Evolutionary conservation across 2,888 invertebrate species (phyloP), one percentile per base, ranked within the genome.

Genomic region (Byasa hedistus): DNA sequence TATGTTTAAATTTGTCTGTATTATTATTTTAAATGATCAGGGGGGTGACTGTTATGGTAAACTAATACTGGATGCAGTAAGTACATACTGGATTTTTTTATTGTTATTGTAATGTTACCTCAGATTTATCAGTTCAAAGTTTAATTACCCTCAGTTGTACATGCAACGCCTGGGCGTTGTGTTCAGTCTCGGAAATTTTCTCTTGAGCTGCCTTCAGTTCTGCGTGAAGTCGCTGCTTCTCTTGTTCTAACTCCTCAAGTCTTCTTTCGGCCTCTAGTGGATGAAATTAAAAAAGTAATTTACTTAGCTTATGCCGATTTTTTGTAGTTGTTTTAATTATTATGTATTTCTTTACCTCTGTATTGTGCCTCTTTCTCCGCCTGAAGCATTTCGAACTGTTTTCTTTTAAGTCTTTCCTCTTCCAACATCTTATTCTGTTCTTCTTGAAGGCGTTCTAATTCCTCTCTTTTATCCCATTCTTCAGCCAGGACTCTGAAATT

Each of bases 401-500:
- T 93, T 61, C 96, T 89, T 81, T 96, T 96, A 67, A 94, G 90
- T 72, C 95, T 92, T 83, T 97, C 97, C 76, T 94, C 93, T 79
- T 95, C 95, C 66, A 97, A 80, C 77, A 96, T 91, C 77, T 93
- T 86, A 71, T 93, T 93, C 77, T 96, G 96, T 82, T 96, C 96
- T 76, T 94, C 94, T 83, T 96, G 96, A n/a, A 96, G 86, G 72
- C 93, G 91, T 84, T 97, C 96, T 71, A 97, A 81, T 81, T 96
- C 96, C 79, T 96, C 96, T 71, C 96, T 86, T 78, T 94, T 95
- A 75, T 96, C 96, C 96, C 96, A 96, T 89, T 97, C 97, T 86
- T 97, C 96, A 61, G 95, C 94, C 72, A 96, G 85, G 59, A 96
- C 95, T 73, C 94, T 93, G 72, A 44, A 48, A 66, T 23, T 57